Conservation (phyloP, 2,797 vertebrate species). For the Holocentrus rufus region DNA sequence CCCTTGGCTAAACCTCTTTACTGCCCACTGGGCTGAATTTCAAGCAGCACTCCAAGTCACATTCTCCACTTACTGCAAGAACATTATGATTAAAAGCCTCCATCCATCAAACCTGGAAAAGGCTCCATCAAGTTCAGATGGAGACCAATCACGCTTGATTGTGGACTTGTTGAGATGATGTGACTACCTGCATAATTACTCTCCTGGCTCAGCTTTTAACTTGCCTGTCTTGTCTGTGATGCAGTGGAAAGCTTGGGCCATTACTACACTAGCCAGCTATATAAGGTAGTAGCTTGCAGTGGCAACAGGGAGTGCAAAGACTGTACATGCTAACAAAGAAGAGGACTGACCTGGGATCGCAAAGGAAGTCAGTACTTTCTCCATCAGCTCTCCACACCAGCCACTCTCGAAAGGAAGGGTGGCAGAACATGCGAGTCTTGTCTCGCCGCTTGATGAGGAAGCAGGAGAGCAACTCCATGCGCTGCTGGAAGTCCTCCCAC, state of each 20-base stretch:
- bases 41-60: not conserved
- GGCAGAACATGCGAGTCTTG: constrained; percentile 99
- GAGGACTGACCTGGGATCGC: constrained; percentile 91
- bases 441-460: constrained; percentile 94
- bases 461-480: constrained; percentile 92
- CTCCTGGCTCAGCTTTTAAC: not conserved
- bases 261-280: constrained; percentile 18
- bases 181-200: constrained; percentile 5
- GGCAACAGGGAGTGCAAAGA: constrained; percentile 34
- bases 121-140: not conserved
- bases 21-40: constrained; percentile 15
- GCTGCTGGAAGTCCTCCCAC: constrained; percentile 96
- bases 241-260: not conserved
- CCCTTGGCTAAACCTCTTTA: constrained; percentile 1
- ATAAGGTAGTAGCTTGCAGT: constrained; percentile 1
- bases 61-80: not conserved
- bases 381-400: constrained; percentile 96
- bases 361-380: constrained; percentile 94
- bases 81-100: constrained; percentile 6
- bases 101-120: not conserved
- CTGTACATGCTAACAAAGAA: constrained; percentile 31
- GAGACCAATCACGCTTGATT: not conserved
- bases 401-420: constrained; percentile 98
- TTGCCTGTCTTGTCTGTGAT: constrained; percentile 23
- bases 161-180: not conserved